Conservation (phyloP, 1,140 invertebrate species). For the Drosophila tropicalis region DNA sequence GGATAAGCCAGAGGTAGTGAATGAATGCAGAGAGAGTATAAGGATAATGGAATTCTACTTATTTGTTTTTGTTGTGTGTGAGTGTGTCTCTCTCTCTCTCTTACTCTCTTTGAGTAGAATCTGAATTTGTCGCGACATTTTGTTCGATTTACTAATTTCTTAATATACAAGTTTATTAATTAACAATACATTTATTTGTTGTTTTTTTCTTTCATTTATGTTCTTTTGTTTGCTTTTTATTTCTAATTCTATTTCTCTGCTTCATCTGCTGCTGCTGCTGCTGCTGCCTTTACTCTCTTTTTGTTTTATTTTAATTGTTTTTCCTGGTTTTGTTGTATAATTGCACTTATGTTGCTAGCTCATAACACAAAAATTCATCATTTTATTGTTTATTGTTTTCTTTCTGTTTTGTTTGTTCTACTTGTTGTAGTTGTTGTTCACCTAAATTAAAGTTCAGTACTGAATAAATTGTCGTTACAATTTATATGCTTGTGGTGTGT, state of each 20-base stretch:
- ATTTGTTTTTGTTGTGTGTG: not conserved
- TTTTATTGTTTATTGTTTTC: constrained; percentile 22
- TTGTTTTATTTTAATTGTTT: constrained; percentile 1
- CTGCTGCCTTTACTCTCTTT: constrained; percentile 12
- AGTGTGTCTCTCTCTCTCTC: too few species aligned
- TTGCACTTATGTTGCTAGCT: constrained; percentile 70
- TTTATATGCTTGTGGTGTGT: constrained; percentile 22
- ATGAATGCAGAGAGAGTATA: not conserved
- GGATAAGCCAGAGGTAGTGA: not conserved
- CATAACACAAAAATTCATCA: constrained; percentile 14
- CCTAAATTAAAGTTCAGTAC: constrained; percentile 68
- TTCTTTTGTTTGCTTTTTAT: not conserved
- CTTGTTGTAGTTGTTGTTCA: constrained; percentile 37
- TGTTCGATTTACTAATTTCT: constrained; percentile 12
- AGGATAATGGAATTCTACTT: not conserved
- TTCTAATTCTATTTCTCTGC: constrained; percentile 7
- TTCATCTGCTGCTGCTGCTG: constrained; percentile 1
- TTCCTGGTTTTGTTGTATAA: constrained; percentile 51
- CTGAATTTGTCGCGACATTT: constrained; percentile 4
- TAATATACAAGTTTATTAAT: not conserved
- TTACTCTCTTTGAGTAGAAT: not conserved
- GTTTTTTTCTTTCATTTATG: constrained; percentile 11
- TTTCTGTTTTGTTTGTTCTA: constrained; percentile 33
- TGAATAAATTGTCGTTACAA: constrained; percentile 53
- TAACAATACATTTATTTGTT: not conserved